Base-by-base conservation (phyloP, 2,888 invertebrate genomes). In the Lithophane socia region DNA sequence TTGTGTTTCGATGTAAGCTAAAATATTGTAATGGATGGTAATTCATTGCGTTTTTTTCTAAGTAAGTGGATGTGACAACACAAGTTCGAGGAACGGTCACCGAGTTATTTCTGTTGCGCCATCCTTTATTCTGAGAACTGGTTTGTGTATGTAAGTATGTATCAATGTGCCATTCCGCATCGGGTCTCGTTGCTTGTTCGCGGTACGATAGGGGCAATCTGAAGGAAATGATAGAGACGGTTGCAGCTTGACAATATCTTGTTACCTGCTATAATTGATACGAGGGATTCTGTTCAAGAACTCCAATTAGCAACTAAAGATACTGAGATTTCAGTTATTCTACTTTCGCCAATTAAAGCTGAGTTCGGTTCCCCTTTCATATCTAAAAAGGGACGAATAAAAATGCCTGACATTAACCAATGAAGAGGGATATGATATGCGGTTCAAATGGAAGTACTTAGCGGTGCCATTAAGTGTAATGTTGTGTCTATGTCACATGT, bases 211-310 rank as follows among this genome's bases (percentile, higher is more conserved):
- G 86, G 90, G 87, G 90, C 90, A 92, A 93, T 92, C 91, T 89
- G 87, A 90, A 90, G 93, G 93, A 93, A 92, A 91, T 90, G 91
- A 92, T 93, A 92, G 82, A 86, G 86, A 84, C 79, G 87, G 80
- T 76, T 85, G 88, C 80, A 86, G 73, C 82, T 82, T 83, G 61
- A 79, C 75, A 79, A 86, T 86, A 85, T 88, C 88, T 83, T 70
- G 76, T 79, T 79, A 87, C 63, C 77, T 74, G 66, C 52, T 60
- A 42, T 69, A 47, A 58, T 58, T 65, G 68, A 83, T 78, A 70
- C 13, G 37, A 61, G 54, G n/a, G 13, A 70, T 70, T 58, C 66
- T 58, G 42, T 63, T 58, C 54, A 29, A 60, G 54, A 74, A 56
- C 69, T 72, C 49, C 54, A 52, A 68, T 75, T 37, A 75, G 37